Percentiles rank a stretch among this genome's conserved stretches.
Conservation (phyloP, 1,140 invertebrate genomes). For the Thrips palmi region DNA sequence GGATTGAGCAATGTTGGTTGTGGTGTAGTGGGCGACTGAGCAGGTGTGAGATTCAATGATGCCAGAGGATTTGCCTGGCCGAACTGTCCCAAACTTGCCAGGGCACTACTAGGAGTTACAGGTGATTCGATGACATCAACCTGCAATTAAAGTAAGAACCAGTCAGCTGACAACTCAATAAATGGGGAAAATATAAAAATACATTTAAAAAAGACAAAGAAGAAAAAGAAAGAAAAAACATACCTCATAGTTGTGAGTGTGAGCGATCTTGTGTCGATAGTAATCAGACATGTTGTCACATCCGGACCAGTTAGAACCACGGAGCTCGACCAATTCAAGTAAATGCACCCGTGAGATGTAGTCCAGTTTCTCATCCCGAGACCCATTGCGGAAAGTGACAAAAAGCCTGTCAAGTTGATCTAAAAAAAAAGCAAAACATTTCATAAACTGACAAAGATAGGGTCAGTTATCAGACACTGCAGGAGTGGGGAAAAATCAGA, state of each 20-base stretch:
- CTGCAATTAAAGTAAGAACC: too few species aligned
- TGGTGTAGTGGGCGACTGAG: constrained; percentile 13
- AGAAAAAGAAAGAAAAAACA: too few species aligned
- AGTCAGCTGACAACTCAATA: too few species aligned
- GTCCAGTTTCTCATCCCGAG: constrained; percentile 57
- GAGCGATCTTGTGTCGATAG: too few species aligned
- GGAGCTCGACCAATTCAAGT: constrained; percentile 70
- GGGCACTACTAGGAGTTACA: too few species aligned
- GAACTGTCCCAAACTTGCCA: too few species aligned
- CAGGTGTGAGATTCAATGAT: not conserved
- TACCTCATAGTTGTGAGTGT: not conserved
- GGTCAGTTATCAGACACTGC: constrained; percentile 20
- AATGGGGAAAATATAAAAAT: too few species aligned
- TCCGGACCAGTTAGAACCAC: constrained; percentile 68
- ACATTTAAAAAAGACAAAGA: too few species aligned
- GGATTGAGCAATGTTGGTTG: constrained; percentile 40
- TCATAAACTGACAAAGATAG: constrained; percentile 22
- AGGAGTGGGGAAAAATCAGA: constrained; percentile 11
- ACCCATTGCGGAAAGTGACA: constrained; percentile 68
- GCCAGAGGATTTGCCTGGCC: constrained; percentile 8
- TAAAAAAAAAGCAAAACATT: constrained; percentile 19
- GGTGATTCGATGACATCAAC: too few species aligned
- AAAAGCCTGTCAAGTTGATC: constrained; percentile 52
- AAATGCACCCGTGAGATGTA: constrained; percentile 62
- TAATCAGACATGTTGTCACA: constrained; percentile 63